Percentiles rank a stretch among this genome's conserved stretches.
phyloP scores from a whole-genome alignment of 2,113 vertebrate species.

The Crotalus helleri region DNA sequence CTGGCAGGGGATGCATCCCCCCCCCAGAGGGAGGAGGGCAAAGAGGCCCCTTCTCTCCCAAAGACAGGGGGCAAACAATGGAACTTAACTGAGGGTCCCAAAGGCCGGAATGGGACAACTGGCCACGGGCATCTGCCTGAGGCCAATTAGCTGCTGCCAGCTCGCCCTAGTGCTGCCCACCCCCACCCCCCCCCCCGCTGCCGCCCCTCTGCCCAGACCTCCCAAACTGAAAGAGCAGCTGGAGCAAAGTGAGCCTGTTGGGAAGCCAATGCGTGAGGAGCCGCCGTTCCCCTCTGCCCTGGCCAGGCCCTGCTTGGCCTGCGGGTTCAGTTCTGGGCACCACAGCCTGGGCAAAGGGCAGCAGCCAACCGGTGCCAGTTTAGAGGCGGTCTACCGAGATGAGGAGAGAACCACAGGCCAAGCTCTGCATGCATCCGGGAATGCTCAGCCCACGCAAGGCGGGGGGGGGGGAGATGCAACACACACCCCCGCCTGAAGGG shows the following conservation, averaged over 20 bases:
- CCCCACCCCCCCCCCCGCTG: too few species aligned
- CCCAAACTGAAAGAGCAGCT: not conserved
- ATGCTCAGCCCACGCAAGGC: not conserved
- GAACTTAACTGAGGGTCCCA: not conserved
- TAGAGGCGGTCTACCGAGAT: not conserved
- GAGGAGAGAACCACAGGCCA: not conserved
- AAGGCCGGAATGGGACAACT: too few species aligned
- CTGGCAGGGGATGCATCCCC: not conserved
- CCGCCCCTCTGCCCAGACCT: not conserved
- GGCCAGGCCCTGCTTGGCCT: not conserved
- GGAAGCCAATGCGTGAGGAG: not conserved
- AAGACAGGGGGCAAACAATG: not conserved
- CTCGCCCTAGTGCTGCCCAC: too few species aligned
- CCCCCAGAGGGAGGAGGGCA: not conserved
- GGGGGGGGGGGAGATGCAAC: too few species aligned
- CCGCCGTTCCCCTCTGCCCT: not conserved
- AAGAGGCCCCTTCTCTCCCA: not conserved
- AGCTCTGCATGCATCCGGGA: not conserved
- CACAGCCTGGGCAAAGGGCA: too few species aligned
- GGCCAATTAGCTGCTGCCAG: too few species aligned
- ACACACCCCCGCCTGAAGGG: not conserved
- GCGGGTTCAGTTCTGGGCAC: not conserved
- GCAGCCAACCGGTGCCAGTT: not conserved
- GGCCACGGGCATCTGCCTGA: too few species aligned
- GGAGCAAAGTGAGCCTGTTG: not conserved